phyloP scores from a whole-genome alignment of 2,113 vertebrate species.

The Marmota flaviventris region DNA sequence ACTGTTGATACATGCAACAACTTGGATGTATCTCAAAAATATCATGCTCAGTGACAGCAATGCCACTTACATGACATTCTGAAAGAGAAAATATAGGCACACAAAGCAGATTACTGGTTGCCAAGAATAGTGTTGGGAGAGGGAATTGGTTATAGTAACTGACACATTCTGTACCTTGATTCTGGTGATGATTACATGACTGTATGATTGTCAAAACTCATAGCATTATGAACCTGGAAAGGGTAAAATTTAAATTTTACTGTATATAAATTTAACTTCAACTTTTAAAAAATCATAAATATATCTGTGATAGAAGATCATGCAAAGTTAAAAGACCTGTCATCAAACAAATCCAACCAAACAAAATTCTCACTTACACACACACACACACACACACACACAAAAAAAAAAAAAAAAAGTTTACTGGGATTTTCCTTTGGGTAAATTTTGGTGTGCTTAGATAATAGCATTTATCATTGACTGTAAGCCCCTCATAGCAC shows the following conservation, averaged over 20 bases:
- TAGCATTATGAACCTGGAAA: background rate
- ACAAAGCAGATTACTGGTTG: background rate
- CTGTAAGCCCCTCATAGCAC: background rate
- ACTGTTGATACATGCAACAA: background rate
- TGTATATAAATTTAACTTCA: background rate
- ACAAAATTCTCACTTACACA: background rate
- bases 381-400: background rate
- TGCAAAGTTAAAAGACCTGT: slow-evolving; percentile 11
- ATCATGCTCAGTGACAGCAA: background rate
- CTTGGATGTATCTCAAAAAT: background rate
- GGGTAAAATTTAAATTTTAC: background rate
- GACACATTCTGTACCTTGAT: background rate
- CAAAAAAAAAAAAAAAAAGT: background rate
- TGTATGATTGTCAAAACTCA: background rate
- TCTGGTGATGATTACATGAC: background rate
- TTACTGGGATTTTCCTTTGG: background rate
- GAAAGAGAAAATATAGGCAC: background rate
- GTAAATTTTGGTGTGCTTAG: background rate
- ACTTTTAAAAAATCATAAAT: background rate
- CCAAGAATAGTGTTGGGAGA: too few species aligned
- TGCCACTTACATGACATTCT: background rate
- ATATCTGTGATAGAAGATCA: background rate
- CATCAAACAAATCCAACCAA: background rate
- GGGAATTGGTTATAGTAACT: background rate
- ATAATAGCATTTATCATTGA: background rate